Percentiles rank a stretch among this genome's conserved stretches.
Conservation (phyloP, 2,888 invertebrate genomes). For the Metellina segmentata region DNA sequence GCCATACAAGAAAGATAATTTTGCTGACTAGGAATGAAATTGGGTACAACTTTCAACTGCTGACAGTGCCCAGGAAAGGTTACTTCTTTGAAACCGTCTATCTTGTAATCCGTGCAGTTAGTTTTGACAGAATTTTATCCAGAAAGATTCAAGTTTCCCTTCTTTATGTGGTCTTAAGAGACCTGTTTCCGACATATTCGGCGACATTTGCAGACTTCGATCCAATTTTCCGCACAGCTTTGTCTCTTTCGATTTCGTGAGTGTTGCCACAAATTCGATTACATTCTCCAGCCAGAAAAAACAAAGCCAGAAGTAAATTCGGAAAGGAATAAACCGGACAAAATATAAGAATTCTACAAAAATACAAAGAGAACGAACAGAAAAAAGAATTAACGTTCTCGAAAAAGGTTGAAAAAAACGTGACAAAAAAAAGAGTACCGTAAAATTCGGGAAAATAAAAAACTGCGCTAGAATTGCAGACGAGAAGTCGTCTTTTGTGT, state of each 20-base stretch:
- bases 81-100: neutral
- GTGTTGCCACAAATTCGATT: slow-evolving; percentile 66
- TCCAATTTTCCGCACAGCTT: slow-evolving; percentile 44
- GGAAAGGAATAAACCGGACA: neutral
- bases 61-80: neutral
- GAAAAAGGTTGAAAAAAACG: slow-evolving; percentile 24
- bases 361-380: slow-evolving; percentile 15
- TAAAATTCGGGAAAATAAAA: slow-evolving; percentile 44
- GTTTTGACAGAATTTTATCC: slow-evolving; percentile 48
- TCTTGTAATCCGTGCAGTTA: slow-evolving; percentile 20
- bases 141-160: slow-evolving; percentile 11
- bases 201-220: slow-evolving; percentile 53
- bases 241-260: slow-evolving; percentile 37
- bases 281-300: slow-evolving; percentile 31
- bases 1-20: too few species aligned
- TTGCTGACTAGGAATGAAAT: neutral
- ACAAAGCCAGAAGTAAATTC: slow-evolving; percentile 50
- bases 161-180: slow-evolving; percentile 43
- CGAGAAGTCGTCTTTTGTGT: slow-evolving; percentile 50
- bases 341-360: slow-evolving; percentile 1
- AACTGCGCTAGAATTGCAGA: slow-evolving; percentile 11
- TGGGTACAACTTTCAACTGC: neutral
- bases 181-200: slow-evolving; percentile 49
- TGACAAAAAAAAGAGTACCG: slow-evolving; percentile 27
- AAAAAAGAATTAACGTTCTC: neutral